phyloP scores from a whole-genome alignment of 2,888 invertebrate species.

The Malachius bipustulatus region DNA sequence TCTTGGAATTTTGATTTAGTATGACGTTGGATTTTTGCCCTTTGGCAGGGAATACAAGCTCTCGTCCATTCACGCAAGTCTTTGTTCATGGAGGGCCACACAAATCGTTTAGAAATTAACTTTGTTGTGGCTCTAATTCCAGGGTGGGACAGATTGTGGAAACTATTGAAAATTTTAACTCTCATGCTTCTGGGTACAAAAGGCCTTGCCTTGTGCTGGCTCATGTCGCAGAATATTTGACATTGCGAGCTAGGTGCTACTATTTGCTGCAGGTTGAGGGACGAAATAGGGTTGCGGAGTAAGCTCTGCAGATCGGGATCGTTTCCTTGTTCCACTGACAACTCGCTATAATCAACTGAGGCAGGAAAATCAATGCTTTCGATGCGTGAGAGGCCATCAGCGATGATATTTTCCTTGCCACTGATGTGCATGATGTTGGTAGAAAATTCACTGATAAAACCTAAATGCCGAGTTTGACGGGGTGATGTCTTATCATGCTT shows the following conservation, averaged over 20 bases:
- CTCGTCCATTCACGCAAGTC: constrained; percentile 8
- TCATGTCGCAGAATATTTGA: constrained; percentile 6
- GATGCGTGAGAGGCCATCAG: constrained; percentile 7
- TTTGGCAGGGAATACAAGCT: constrained; percentile 10
- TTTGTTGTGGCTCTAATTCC: no score
- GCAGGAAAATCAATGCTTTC: not conserved
- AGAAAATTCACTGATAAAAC: no score
- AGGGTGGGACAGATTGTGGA: constrained; percentile 8
- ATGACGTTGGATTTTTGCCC: constrained; percentile 7
- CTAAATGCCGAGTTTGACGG: no score
- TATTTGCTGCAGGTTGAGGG: constrained; percentile 5
- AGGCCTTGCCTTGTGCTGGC: not conserved
- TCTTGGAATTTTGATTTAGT: constrained; percentile 2
- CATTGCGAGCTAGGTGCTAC: not conserved
- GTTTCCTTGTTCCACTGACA: constrained; percentile 5
- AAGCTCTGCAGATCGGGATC: no score
- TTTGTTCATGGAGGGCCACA: constrained; percentile 10
- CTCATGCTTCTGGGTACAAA: no score
- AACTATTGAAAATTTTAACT: no score
- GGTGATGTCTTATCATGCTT: no score
- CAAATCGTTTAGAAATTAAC: no score
- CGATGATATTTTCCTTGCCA: no score
- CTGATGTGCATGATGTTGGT: no score
- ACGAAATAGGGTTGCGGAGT: no score
- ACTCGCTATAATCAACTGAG: not conserved